These are phyloP conservation scores for Zaprionus ghesquierei DNA, from an alignment of 1,140 invertebrate species.

Conservation along the genomic window DNA sequence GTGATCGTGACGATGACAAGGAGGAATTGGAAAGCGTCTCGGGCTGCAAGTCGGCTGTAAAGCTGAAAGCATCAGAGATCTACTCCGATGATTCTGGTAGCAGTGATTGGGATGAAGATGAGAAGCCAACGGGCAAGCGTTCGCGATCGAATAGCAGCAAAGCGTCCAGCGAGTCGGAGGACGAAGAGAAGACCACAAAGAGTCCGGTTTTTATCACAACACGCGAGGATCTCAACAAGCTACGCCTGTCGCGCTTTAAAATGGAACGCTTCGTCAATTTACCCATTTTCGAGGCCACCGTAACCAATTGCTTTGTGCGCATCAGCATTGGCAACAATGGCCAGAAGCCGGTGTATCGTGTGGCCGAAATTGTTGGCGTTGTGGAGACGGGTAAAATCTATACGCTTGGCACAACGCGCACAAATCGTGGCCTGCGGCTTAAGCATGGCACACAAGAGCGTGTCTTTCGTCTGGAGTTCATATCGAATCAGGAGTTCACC, in stretches of 20 bases:
- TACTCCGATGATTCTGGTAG: slow-evolving; percentile 97
- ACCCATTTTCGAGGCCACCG: slow-evolving; percentile 96
- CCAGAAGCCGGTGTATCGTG: slow-evolving; percentile 92
- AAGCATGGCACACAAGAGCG: slow-evolving; percentile 95
- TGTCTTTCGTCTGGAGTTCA: slow-evolving; percentile 97
- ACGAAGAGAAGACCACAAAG: slow-evolving; percentile 83
- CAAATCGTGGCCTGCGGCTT: slow-evolving; percentile 92
- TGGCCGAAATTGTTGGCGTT: slow-evolving; percentile 96
- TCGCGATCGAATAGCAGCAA: slow-evolving; percentile 83
- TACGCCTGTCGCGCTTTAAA: slow-evolving; percentile 95
- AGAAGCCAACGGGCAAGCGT: slow-evolving; percentile 83
- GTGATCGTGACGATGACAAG: slow-evolving; percentile 86
- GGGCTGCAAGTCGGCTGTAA: slow-evolving; percentile 83
- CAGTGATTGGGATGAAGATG: slow-evolving; percentile 83
- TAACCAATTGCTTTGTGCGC: slow-evolving; percentile 96
- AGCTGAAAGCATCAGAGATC: slow-evolving; percentile 96
- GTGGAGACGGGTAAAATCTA: slow-evolving; percentile 98
- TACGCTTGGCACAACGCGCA: slow-evolving; percentile 93
- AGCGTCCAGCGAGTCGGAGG: slow-evolving; percentile 84
- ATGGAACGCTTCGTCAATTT: slow-evolving; percentile 97
- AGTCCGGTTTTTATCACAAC: slow-evolving; percentile 87
- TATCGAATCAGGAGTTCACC: slow-evolving; percentile 98
- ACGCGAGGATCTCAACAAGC: slow-evolving; percentile 93
- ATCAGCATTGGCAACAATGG: slow-evolving; percentile 97
- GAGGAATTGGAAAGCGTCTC: slow-evolving; percentile 85